Evolutionary conservation across 2,888 invertebrate genomes (phyloP).

Genomic region (Creontiades dilutus): DNA sequence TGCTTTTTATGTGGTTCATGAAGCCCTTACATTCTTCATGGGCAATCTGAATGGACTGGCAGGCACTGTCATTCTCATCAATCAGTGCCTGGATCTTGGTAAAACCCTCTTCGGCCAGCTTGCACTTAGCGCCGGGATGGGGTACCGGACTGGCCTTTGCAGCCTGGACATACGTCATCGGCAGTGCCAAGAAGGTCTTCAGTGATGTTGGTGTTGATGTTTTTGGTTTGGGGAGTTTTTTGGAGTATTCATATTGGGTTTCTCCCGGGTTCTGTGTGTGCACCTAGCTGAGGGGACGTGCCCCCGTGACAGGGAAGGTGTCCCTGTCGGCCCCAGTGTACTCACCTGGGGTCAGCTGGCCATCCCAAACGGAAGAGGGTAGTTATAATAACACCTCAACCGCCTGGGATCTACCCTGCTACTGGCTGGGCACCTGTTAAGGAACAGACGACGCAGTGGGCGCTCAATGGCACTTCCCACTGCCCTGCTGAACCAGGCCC

Average conservation of each 20-base stretch:
- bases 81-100: not conserved
- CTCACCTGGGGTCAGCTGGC: conserved; percentile 29
- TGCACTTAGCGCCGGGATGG: not conserved
- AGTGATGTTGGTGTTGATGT: too few relatives aligned
- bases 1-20: not conserved
- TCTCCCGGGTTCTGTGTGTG: not conserved
- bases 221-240: too few relatives aligned
- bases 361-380: not conserved
- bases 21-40: not conserved
- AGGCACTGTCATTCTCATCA: not conserved
- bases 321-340: conserved; percentile 19
- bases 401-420: not conserved
- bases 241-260: not conserved
- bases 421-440: not conserved
- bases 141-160: too few relatives aligned
- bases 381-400: not conserved
- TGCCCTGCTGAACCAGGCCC: not conserved
- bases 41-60: not conserved
- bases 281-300: not conserved
- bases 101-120: not conserved
- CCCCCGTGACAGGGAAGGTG: conserved; percentile 18
- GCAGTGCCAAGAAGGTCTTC: not conserved
- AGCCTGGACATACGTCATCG: too few relatives aligned
- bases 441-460: not conserved
- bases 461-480: not conserved